These are phyloP conservation scores for Acrocyrtus sp. DNA, from an alignment of 2,888 invertebrate species.

Conservation along the genomic window DNA sequence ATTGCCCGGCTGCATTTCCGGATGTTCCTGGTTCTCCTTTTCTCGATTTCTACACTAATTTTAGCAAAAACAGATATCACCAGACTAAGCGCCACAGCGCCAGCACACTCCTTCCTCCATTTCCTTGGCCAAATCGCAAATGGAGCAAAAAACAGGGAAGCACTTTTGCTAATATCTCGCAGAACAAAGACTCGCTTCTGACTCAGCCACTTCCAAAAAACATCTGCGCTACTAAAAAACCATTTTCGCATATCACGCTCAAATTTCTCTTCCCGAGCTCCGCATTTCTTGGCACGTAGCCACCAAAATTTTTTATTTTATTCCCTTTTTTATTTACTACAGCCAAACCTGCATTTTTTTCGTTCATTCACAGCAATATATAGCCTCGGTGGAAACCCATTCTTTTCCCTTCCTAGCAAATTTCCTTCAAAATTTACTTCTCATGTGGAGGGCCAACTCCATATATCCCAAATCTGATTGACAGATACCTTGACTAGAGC, in stretches of 20 bases:
- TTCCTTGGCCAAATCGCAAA: conserved; percentile 49
- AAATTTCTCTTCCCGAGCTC: too few relatives aligned
- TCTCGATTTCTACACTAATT: conserved; percentile 53
- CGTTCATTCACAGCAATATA: too few relatives aligned
- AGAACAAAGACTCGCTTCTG: background rate
- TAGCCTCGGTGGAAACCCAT: too few relatives aligned
- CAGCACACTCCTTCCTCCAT: conserved; percentile 28
- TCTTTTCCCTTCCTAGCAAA: background rate
- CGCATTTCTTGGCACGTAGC: background rate
- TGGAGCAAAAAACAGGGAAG: conserved; percentile 54
- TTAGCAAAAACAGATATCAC: too few relatives aligned
- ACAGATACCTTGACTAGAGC: conserved; percentile 53
- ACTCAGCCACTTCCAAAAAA: conserved; percentile 1
- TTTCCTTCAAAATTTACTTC: too few relatives aligned
- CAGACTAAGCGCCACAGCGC: too few relatives aligned
- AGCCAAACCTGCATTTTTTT: conserved; percentile 33
- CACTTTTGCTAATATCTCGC: background rate
- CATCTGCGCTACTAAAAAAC: conserved; percentile 47
- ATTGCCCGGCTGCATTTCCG: conserved; percentile 54
- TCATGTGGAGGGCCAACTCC: too few relatives aligned
- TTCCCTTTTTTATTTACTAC: background rate
- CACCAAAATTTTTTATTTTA: background rate
- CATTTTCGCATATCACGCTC: conserved; percentile 49
- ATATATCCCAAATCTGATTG: too few relatives aligned
- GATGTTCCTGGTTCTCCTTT: conserved; percentile 48